A percentile compares a stretch with the other conserved stretches of the same genome.
These are phyloP conservation scores for Stegastes partitus DNA, from an alignment of 2,113 vertebrate species.

Conservation along the genomic window DNA sequence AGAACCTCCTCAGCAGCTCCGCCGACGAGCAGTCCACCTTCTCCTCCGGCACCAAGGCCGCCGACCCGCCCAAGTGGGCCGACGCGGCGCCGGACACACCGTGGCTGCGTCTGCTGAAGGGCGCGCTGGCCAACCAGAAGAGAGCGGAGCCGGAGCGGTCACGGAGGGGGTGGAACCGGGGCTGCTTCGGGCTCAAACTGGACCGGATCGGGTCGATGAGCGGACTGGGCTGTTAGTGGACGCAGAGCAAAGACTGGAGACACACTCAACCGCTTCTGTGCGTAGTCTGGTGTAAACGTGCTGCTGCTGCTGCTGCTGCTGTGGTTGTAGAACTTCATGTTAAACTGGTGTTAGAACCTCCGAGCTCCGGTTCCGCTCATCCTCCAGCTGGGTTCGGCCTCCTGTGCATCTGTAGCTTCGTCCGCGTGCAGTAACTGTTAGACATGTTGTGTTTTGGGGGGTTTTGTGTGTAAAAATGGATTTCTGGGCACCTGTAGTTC, in stretches of 20 bases:
- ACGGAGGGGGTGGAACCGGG: slow-evolving; percentile 85
- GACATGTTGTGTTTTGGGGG: slow-evolving; percentile 25
- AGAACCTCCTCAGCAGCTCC: slow-evolving; percentile 80
- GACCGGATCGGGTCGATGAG: slow-evolving; percentile 92
- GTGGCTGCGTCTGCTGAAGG: slow-evolving; percentile 84
- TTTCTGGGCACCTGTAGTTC: slow-evolving; percentile 38
- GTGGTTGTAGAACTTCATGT: no score
- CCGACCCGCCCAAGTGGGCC: slow-evolving; percentile 81
- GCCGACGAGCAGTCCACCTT: slow-evolving; percentile 78
- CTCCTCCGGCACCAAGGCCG: slow-evolving; percentile 72
- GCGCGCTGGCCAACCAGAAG: slow-evolving; percentile 84
- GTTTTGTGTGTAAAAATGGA: slow-evolving; percentile 41
- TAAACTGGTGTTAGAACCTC: no score
- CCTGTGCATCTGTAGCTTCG: slow-evolving; percentile 39
- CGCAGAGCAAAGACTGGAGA: slow-evolving; percentile 57
- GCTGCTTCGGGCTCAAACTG: slow-evolving; percentile 92
- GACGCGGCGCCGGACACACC: slow-evolving; percentile 79
- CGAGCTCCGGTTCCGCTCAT: no score
- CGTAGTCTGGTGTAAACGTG: slow-evolving; percentile 58
- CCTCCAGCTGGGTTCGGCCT: not conserved
- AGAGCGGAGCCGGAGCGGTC: slow-evolving; percentile 82
- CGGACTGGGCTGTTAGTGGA: slow-evolving; percentile 89
- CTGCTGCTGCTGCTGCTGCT: no score
- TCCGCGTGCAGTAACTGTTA: slow-evolving; percentile 39
- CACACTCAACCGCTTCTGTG: no score